Percentiles rank a stretch among this genome's conserved stretches.
Conservation (phyloP, 2,888 invertebrate species). For the Penaeus monodon region DNA sequence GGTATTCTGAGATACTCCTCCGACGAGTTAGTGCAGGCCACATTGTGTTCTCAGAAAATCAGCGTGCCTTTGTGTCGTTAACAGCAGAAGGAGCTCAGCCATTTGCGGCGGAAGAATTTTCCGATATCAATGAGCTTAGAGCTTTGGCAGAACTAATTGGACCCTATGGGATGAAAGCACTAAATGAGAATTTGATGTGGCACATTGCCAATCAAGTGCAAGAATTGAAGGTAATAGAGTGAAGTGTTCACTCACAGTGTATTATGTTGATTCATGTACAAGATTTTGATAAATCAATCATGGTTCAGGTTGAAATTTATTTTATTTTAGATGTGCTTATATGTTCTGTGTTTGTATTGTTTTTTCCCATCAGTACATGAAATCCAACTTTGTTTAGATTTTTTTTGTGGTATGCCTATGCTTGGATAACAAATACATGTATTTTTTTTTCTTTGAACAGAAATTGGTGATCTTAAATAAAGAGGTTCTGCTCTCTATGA, state of each 20-base stretch:
- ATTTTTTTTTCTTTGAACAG: conserved; percentile 67
- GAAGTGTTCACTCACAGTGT: background rate
- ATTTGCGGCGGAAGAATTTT: conserved; percentile 98
- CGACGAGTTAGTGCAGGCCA: conserved; percentile 93
- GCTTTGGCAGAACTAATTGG: conserved; percentile 96
- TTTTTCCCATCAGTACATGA: too few relatives aligned
- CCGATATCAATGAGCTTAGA: conserved; percentile 93
- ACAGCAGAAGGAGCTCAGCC: conserved; percentile 91
- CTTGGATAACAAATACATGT: background rate
- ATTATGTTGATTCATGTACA: background rate
- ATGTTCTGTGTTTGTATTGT: too few relatives aligned
- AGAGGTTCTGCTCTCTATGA: conserved; percentile 87
- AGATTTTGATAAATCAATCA: background rate
- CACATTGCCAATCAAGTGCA: conserved; percentile 98
- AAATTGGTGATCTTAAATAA: conserved; percentile 90
- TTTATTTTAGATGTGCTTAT: too few relatives aligned
- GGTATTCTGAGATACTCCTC: conserved; percentile 81
- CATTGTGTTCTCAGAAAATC: conserved; percentile 96
- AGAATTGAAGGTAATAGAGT: conserved; percentile 80
- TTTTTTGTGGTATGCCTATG: too few relatives aligned
- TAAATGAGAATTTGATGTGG: conserved; percentile 98
- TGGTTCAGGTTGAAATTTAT: background rate
- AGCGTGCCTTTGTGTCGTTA: conserved; percentile 95
- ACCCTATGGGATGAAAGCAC: conserved; percentile 96
- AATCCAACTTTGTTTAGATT: too few relatives aligned